phyloP scores from a whole-genome alignment of 2,888 invertebrate species.

The Troides aeacus region DNA sequence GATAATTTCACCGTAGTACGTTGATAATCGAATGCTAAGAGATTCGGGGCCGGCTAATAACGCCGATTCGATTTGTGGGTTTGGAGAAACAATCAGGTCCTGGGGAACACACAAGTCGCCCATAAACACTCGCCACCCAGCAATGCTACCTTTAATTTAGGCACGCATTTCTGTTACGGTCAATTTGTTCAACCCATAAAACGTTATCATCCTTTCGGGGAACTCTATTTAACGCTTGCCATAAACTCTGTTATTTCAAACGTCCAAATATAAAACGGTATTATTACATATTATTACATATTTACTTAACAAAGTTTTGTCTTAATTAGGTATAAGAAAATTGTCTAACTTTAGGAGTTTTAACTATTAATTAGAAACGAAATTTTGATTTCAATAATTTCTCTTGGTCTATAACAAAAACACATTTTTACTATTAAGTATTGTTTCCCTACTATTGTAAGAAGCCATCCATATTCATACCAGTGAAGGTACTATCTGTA shows the following conservation, averaged over 20 bases:
- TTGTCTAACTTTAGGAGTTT: too few species aligned
- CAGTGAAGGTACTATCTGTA: too few species aligned
- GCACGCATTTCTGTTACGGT: slow-evolving; percentile 32
- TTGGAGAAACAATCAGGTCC: slow-evolving; percentile 31
- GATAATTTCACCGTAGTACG: slow-evolving; percentile 12
- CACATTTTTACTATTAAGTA: too few species aligned
- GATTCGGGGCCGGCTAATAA: slow-evolving; percentile 25
- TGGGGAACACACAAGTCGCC: slow-evolving; percentile 54
- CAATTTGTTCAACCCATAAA: slow-evolving; percentile 35
- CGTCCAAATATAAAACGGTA: background rate
- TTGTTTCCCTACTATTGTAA: too few species aligned
- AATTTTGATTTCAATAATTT: too few species aligned
- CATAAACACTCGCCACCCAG: slow-evolving; percentile 55
- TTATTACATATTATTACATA: background rate
- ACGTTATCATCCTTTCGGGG: slow-evolving; percentile 26
- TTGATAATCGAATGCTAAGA: slow-evolving; percentile 25
- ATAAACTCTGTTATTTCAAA: slow-evolving; percentile 11
- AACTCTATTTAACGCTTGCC: slow-evolving; percentile 19
- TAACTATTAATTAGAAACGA: too few species aligned
- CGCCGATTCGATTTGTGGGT: slow-evolving; percentile 28
- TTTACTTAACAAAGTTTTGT: background rate
- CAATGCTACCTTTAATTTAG: slow-evolving; percentile 44
- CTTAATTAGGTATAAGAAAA: too few species aligned
- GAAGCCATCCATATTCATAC: too few species aligned
- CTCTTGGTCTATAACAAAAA: too few species aligned